Evolutionary conservation across 2,888 invertebrate species (phyloP), one percentile per base, ranked within the genome.

Genomic region (Julus scandinavius): DNA sequence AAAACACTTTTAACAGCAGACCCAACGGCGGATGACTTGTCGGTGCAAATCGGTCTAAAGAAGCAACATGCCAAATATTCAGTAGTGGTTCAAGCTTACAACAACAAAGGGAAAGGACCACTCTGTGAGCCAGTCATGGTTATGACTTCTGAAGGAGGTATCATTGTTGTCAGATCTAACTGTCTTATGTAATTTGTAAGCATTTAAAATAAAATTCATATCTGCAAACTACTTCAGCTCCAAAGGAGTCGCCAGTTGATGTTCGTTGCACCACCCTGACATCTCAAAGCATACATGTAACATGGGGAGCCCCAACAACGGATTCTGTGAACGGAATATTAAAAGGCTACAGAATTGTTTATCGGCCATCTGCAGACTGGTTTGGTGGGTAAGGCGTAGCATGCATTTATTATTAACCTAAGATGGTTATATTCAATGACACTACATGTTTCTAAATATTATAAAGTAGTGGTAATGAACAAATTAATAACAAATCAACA

Each of bases 301-400:
- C 97, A 40, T 99, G 98, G 98, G 96, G 96, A 0, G 97, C 98
- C 0, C 98, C 98, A 0, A 97, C 98, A 72, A 94, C 97, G 2
- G 96, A 96, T 90, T 95, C 97, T 72, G 97, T 98, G 83, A 98
- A 98, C 92, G 98, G 98, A 90, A 96, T 98, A 72, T 97, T 98
- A 91, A 97, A 98, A 92, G 98, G 98, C 17, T 99, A 98, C 93
- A 98, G 98, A 93, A 97, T 97, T 89, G 95, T 97, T 89, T 97
- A 97, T 91, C 97, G 97, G 90, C 97, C 97, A 84, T 96, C 96
- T 90, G 96, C 97, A 90, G 95, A 96, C 90, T 97, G 97, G 97
- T 97, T 96, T 94, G 97, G 96, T 96, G 85, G 85, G 45, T 87
- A 87, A 87, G 54, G 85, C 54, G 86, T 17, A 87, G 41, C 40